phyloP scores from a whole-genome alignment of 1,140 invertebrate genomes.

The Camponotus floridanus region DNA sequence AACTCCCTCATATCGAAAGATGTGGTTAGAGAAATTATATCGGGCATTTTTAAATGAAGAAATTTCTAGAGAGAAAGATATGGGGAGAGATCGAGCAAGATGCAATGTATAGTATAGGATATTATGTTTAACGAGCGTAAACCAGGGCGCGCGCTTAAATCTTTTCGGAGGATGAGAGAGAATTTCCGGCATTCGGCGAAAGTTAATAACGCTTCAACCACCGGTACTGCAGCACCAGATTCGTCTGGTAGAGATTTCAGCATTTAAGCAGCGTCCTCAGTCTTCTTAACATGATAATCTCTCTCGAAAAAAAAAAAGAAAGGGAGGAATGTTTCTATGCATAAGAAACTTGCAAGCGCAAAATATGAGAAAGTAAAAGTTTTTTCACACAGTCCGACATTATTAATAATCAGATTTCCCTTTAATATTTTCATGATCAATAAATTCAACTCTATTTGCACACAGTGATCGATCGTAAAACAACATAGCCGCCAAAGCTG shows the following conservation, averaged over 20 bases:
- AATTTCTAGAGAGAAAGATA: slow-evolving; percentile 30
- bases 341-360: not conserved
- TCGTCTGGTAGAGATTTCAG: slow-evolving; percentile 33
- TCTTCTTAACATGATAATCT: slow-evolving; percentile 33
- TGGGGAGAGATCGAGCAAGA: not conserved
- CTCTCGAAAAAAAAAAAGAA: not conserved
- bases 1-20: not conserved
- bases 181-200: slow-evolving; percentile 58
- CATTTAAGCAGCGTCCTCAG: slow-evolving; percentile 13
- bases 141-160: slow-evolving; percentile 37
- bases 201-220: slow-evolving; percentile 65
- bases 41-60: slow-evolving; percentile 49
- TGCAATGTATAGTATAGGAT: slow-evolving; percentile 13
- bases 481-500: not conserved
- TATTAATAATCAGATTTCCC: not conserved
- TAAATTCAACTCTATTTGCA: not conserved
- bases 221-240: slow-evolving; percentile 17
- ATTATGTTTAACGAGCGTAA: slow-evolving; percentile 52
- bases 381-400: not conserved
- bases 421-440: not conserved
- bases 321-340: not conserved
- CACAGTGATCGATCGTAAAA: slow-evolving; percentile 12
- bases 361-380: too few species aligned
- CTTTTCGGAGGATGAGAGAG: slow-evolving; percentile 42
- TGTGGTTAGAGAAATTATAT: slow-evolving; percentile 21